Conservation (phyloP, 2,113 vertebrate genomes). For the Myotis brandtii region DNA sequence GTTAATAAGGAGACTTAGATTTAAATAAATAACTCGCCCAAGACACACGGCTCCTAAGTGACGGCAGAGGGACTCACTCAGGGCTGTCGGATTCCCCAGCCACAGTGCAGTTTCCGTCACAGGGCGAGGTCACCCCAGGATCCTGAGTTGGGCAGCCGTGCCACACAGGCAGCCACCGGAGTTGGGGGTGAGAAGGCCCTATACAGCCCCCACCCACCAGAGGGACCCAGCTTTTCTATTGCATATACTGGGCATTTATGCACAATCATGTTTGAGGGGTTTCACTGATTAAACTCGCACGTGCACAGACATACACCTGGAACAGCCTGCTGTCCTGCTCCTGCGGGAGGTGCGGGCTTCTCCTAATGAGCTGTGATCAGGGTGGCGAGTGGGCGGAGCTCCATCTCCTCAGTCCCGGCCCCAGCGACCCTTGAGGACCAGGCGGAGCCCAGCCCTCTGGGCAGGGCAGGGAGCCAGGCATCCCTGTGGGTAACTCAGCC, state of each 20-base stretch:
- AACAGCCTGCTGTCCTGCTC: neutral
- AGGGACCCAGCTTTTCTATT: neutral
- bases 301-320: neutral
- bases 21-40: neutral
- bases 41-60: neutral
- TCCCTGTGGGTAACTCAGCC: neutral
- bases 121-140: neutral
- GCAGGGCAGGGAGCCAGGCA: neutral
- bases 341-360: neutral
- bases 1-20: neutral
- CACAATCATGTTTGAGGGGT: neutral
- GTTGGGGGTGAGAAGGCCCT: neutral
- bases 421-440: too few species aligned
- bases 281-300: neutral
- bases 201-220: fast-evolving
- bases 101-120: neutral
- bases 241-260: neutral
- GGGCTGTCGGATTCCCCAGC: neutral
- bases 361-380: neutral
- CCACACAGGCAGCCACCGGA: too few species aligned
- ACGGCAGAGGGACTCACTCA: neutral
- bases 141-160: neutral
- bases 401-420: neutral
- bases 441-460: neutral
- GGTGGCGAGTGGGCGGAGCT: neutral